phyloP scores from a whole-genome alignment of 1,140 invertebrate genomes.

The Philaenus spumarius region DNA sequence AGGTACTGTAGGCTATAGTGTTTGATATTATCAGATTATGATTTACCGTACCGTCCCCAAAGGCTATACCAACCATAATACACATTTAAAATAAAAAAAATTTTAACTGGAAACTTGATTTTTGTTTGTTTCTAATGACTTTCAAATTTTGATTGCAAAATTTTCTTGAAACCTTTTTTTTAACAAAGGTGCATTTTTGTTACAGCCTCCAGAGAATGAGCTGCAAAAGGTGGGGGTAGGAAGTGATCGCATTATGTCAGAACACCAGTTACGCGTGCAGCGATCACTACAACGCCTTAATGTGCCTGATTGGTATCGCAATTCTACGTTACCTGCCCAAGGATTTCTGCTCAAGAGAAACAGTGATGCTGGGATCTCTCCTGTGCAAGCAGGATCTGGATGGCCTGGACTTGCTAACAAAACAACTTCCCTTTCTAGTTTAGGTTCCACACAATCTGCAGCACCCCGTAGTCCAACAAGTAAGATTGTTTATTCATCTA shows the following conservation, averaged over 20 bases:
- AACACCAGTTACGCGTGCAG: slow-evolving; percentile 88
- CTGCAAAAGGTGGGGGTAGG: slow-evolving; percentile 68
- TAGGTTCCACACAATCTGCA: slow-evolving; percentile 43
- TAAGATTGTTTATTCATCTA: no score
- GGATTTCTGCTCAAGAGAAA: slow-evolving; percentile 48
- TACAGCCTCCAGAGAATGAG: slow-evolving; percentile 87
- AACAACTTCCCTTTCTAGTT: slow-evolving; percentile 66
- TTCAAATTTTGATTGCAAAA: no score
- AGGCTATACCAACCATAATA: no score
- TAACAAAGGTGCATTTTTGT: slow-evolving; percentile 25
- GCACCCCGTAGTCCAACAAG: slow-evolving; percentile 35
- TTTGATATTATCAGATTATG: no score
- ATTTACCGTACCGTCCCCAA: no score
- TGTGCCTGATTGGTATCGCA: slow-evolving; percentile 92
- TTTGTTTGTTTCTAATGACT: no score
- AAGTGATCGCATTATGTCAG: slow-evolving; percentile 68
- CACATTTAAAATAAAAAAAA: no score
- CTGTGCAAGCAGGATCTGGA: slow-evolving; percentile 31
- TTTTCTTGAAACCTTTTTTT: no score
- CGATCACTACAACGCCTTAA: slow-evolving; percentile 87
- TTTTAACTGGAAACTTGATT: no score
- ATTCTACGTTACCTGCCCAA: slow-evolving; percentile 58
- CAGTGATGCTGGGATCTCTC: slow-evolving; percentile 53
- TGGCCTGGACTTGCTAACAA: slow-evolving; percentile 69
- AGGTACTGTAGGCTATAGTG: no score